These are phyloP conservation scores for Fragum fragum DNA, from an alignment of 2,888 invertebrate genomes.

Conservation along the genomic window DNA sequence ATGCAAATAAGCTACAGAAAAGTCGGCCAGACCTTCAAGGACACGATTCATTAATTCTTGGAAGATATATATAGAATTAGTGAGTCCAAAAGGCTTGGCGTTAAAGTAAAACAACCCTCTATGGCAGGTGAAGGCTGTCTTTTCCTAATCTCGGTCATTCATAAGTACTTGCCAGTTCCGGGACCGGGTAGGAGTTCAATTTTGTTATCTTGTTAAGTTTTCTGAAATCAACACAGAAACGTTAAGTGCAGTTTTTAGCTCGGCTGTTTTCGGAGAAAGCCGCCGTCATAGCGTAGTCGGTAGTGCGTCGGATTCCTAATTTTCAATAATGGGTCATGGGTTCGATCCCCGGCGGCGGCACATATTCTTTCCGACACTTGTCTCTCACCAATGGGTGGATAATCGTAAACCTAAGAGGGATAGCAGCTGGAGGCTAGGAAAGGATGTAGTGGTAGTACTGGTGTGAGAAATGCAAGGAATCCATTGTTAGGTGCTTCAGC, in stretches of 20 bases:
- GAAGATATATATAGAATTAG: slow-evolving; percentile 41
- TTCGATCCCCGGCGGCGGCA: no score
- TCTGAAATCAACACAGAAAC: slow-evolving; percentile 11
- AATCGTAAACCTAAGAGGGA: no score
- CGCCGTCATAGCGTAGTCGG: no score
- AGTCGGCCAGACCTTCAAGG: slow-evolving; percentile 50
- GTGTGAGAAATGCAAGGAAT: no score
- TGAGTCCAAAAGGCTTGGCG: slow-evolving; percentile 45
- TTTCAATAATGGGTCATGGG: no score
- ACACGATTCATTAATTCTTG: slow-evolving; percentile 51
- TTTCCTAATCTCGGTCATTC: slow-evolving; percentile 38
- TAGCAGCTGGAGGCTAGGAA: no score
- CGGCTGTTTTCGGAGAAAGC: no score
- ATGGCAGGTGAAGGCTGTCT: slow-evolving; percentile 50
- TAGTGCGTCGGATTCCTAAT: not conserved
- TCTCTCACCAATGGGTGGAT: no score
- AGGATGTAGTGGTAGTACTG: no score
- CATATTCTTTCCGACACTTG: no score
- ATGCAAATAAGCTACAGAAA: slow-evolving; percentile 10
- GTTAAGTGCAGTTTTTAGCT: no score
- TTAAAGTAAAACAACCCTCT: slow-evolving; percentile 45
- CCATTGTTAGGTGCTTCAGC: no score
- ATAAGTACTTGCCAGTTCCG: slow-evolving; percentile 48
- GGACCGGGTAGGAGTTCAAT: slow-evolving; percentile 34
- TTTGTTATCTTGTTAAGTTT: slow-evolving; percentile 31